These are phyloP conservation scores for Phrynocephalus forsythii DNA, from an alignment of 2,797 vertebrate genomes.

Conservation along the genomic window DNA sequence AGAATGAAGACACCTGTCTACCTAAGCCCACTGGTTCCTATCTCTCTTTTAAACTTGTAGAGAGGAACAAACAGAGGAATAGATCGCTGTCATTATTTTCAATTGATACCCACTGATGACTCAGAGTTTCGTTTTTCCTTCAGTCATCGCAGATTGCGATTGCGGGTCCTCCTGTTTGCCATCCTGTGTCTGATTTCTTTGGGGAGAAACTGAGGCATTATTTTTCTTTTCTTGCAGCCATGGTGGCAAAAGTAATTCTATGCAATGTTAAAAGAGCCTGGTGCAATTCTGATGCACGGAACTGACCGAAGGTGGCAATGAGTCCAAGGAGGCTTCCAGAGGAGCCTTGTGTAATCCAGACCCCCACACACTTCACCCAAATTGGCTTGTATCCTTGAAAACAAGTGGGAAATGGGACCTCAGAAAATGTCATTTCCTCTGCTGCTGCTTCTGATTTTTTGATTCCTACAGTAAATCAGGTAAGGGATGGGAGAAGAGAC, in stretches of 20 bases:
- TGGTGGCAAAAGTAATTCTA: not conserved
- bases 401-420: too few relatives aligned
- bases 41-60: not conserved
- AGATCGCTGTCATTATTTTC: constrained; percentile 8
- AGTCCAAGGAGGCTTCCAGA: not conserved
- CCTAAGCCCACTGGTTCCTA: not conserved
- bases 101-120: constrained; percentile 7
- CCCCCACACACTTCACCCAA: not conserved
- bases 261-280: not conserved
- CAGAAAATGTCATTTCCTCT: not conserved
- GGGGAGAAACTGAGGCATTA: not conserved
- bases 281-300: not conserved
- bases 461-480: not conserved
- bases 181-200: not conserved
- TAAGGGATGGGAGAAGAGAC: too few relatives aligned
- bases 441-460: not conserved
- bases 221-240: not conserved
- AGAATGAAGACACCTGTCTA: constrained; percentile 15
- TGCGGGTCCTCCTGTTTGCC: not conserved
- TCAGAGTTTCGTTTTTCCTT: not conserved
- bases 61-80: constrained; percentile 20
- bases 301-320: not conserved
- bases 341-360: not conserved
- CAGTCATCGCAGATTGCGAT: not conserved
- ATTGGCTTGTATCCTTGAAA: too few relatives aligned